Percentiles rank a stretch among this genome's conserved stretches.
phyloP scores from a whole-genome alignment of 2,797 vertebrate species.

The Aplochiton taeniatus region DNA sequence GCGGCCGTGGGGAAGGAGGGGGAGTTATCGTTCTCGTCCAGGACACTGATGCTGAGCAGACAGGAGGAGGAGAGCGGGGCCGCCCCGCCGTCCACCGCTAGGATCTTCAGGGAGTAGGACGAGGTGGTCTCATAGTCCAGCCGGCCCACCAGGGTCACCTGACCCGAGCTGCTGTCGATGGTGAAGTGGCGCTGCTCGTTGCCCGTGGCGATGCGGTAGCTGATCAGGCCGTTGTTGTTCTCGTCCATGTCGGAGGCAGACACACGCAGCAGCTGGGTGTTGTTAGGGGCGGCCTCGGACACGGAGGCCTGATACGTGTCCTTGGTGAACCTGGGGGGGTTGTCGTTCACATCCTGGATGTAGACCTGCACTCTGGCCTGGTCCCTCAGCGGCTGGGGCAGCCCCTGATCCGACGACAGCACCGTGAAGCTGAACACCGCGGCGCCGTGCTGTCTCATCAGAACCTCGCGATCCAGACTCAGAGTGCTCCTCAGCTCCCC shows the following conservation, averaged over 20 bases:
- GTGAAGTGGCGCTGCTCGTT: slow-evolving; percentile 91
- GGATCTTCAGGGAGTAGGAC: slow-evolving; percentile 88
- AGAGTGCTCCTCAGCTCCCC: slow-evolving; percentile 89
- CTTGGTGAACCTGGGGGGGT: slow-evolving; percentile 92
- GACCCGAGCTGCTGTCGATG: slow-evolving; percentile 86
- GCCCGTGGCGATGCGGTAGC: slow-evolving; percentile 85
- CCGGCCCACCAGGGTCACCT: slow-evolving; percentile 88
- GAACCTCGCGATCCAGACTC: slow-evolving; percentile 90
- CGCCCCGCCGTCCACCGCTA: slow-evolving; percentile 85
- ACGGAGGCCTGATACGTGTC: slow-evolving; percentile 96
- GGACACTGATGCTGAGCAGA: slow-evolving; percentile 85
- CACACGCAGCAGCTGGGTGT: slow-evolving; percentile 91
- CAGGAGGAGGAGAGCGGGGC: slow-evolving; percentile 88
- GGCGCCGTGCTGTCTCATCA: slow-evolving; percentile 91
- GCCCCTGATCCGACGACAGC: slow-evolving; percentile 89
- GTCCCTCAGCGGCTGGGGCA: slow-evolving; percentile 92
- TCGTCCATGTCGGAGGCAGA: slow-evolving; percentile 96
- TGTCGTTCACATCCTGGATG: slow-evolving; percentile 95
- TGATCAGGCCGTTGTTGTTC: slow-evolving; percentile 88
- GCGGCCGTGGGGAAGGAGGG: slow-evolving; percentile 91
- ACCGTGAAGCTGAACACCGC: slow-evolving; percentile 90
- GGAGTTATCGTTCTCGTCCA: slow-evolving; percentile 96
- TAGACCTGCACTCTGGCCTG: slow-evolving; percentile 96
- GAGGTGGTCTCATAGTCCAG: slow-evolving; percentile 91
- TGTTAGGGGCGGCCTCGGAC: slow-evolving; percentile 88